phyloP scores from a whole-genome alignment of 2,888 invertebrate genomes.

The Marasmarcha lunaedactyla region DNA sequence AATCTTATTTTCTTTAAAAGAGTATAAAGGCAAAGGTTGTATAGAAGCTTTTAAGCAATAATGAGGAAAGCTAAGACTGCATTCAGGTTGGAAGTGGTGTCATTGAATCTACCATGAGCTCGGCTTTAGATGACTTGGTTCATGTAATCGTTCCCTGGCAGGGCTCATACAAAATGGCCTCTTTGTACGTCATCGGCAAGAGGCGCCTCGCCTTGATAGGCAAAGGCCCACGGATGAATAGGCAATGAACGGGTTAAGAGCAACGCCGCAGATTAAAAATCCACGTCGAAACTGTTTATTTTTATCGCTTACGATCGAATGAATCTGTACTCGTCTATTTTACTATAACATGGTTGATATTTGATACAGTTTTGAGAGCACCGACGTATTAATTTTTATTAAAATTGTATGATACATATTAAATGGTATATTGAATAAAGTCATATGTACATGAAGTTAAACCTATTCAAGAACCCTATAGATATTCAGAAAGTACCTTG shows the following conservation, averaged over 20 bases:
- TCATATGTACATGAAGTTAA: too few relatives aligned
- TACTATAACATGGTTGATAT: neutral
- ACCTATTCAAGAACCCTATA: too few relatives aligned
- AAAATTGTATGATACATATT: too few relatives aligned
- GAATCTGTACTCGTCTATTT: neutral
- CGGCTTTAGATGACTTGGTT: neutral
- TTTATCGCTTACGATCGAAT: neutral
- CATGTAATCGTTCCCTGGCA: too few relatives aligned
- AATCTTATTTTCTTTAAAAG: too few relatives aligned
- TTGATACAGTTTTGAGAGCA: neutral
- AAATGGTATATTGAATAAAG: too few relatives aligned
- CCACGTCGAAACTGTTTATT: neutral
- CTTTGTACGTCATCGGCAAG: constrained; percentile 47
- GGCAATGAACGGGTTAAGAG: constrained; percentile 41
- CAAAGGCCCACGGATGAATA: constrained; percentile 46
- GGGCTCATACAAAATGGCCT: constrained; percentile 51
- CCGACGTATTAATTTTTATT: constrained; percentile 2
- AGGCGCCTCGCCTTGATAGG: constrained; percentile 38
- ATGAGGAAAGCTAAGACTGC: constrained; percentile 64
- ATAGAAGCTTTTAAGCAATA: constrained; percentile 61
- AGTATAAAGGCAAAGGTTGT: constrained; percentile 20
- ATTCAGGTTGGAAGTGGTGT: constrained; percentile 51
- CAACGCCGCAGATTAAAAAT: constrained; percentile 19
- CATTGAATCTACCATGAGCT: constrained; percentile 63
- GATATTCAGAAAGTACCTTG: too few relatives aligned